A percentile compares a stretch with the other conserved stretches of the same genome.
These are phyloP conservation scores for Papilio polyxenes DNA, from an alignment of 1,140 invertebrate species.

Conservation along the genomic window DNA sequence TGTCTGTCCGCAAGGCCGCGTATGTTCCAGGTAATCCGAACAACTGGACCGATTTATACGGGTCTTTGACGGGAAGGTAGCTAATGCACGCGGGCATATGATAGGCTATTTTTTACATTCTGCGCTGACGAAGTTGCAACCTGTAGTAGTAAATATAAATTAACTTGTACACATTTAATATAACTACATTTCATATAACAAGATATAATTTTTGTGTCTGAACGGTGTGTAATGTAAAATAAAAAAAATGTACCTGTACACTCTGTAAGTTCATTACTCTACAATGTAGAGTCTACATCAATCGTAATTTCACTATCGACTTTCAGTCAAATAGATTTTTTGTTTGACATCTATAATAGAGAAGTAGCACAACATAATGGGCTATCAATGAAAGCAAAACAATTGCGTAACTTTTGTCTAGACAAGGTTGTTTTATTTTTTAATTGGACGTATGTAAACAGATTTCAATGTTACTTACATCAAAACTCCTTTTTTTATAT, in stretches of 20 bases:
- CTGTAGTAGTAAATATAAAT: too few species aligned
- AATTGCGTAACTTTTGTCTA: slow-evolving; percentile 26
- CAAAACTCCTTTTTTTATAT: neutral
- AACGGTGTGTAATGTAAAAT: neutral
- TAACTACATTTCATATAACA: too few species aligned
- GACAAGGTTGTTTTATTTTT: slow-evolving; percentile 26
- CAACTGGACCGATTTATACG: too few species aligned
- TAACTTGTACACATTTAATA: too few species aligned
- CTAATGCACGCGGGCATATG: too few species aligned
- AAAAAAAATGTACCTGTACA: neutral
- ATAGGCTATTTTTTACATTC: too few species aligned
- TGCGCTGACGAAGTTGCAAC: too few species aligned
- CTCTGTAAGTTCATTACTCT: neutral
- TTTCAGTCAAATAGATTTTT: slow-evolving; percentile 40
- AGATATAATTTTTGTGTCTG: neutral
- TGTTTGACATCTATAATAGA: slow-evolving; percentile 28
- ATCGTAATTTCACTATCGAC: slow-evolving; percentile 36
- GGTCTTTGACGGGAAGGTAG: too few species aligned
- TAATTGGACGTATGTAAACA: slow-evolving; percentile 1
- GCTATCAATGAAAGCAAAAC: slow-evolving; percentile 20
- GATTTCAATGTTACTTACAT: neutral
- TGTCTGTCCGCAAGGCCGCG: too few species aligned
- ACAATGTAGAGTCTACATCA: neutral
- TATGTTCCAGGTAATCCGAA: too few species aligned
- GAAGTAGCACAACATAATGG: slow-evolving; percentile 39